Base-by-base conservation (phyloP, 2,888 invertebrate genomes). In the Caprella mutica region DNA sequence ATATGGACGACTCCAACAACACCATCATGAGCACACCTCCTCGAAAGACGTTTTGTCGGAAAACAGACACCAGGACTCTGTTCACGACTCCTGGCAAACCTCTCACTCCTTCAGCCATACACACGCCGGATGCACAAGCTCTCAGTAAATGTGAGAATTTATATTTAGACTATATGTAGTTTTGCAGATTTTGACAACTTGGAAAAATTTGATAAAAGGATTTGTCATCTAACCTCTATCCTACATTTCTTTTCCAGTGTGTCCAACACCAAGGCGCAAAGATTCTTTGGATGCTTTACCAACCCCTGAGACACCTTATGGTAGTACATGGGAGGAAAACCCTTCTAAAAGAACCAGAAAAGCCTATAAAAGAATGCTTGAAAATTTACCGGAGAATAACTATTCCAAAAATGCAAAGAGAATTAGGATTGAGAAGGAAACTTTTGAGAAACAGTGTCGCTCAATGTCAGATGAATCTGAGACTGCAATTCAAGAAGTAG, bases 291-390 rank as follows among this genome's bases (percentile, higher is more conserved):
- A 50, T 19, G 56, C 53, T 12, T 57, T 65, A 3, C 71, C 74
- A 14, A 80, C 80, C 0, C 80, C 80, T 0, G 76, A 77, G 1
- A 77, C 78, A 8, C 80, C 80, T 0, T 75, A 77, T 56, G 80
- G 79, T 21, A 55, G 48, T 33, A 58, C 58, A 1, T 62, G 56
- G 56, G 52, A 56, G 14, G 40, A 48, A 19, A 62, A 59, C 35
- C 62, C 62, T 5, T 48, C 55, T 19, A 26, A 55, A 14, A 52
- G 56, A 5, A 50, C 50, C n/a, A 52, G 62, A 12, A 62, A 62
- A 39, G 46, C 42, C 17, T 50, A 56, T 27, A 62, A 62, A 23
- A 40, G 53, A 19, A 42, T 54, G 9, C 21, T 62, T 14, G 59
- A 62, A 33, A 17, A 51, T 2, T 30, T 62, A 2, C 59, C 62